Conservation (phyloP, 2,888 invertebrate genomes). For the Scrobipalpa atriplicella region DNA sequence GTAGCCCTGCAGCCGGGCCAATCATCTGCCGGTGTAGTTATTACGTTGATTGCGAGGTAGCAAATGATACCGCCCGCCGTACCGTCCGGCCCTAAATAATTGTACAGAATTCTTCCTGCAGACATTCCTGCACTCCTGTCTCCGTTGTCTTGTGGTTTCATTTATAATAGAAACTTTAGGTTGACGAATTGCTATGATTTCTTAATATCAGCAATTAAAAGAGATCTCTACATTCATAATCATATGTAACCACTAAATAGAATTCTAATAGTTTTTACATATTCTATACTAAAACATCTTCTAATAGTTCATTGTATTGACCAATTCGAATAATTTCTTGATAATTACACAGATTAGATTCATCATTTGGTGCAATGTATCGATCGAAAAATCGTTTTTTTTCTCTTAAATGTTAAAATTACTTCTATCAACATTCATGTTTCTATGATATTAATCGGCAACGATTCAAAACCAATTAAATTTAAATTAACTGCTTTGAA, state of each 20-base stretch:
- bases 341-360: not conserved
- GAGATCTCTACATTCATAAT: too few relatives aligned
- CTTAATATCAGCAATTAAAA: not conserved
- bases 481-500: constrained; percentile 17
- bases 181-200: not conserved
- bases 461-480: not conserved
- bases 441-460: constrained; percentile 8
- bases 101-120: constrained; percentile 35
- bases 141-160: constrained; percentile 14
- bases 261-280: too few relatives aligned
- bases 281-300: not conserved
- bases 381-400: not conserved
- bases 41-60: constrained; percentile 58
- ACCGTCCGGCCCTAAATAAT: constrained; percentile 30
- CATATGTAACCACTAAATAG: too few relatives aligned
- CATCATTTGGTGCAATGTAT: not conserved
- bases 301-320: not conserved
- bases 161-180: not conserved
- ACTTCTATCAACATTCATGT: not conserved
- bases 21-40: constrained; percentile 42
- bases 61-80: constrained; percentile 45
- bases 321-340: not conserved
- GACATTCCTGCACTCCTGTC: constrained; percentile 22
- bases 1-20: constrained; percentile 14
- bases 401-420: not conserved